Base-by-base conservation (phyloP, 2,888 invertebrate species). In the Eilema caniola region DNA sequence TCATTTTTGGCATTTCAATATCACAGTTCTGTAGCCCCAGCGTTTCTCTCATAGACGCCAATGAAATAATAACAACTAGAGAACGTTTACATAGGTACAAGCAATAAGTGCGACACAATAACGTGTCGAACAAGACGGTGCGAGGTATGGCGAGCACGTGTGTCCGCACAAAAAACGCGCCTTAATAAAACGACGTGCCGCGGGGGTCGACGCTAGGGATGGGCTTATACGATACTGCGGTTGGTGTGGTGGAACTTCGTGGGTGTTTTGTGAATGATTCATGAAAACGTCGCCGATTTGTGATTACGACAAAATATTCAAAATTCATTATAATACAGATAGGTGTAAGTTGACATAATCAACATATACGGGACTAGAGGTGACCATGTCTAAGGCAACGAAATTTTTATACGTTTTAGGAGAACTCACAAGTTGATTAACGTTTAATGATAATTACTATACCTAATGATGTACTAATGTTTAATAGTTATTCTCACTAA, bases 121-220 rank as follows among this genome's bases (percentile, higher is more conserved):
- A 76, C 78, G 74, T 83, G 81, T 81, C 61, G 79, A 79, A 83
- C 86, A 83, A 82, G 81, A 79, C 79, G 80, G 71, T 67, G 74
- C 89, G 91, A 89, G 90, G 94, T 90, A 89, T 93, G 95, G 92
- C 79, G 75, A 82, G 86, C 95, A 95, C 94, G 94, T 95, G 95
- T 94, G 93, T 77, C 83, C 88, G 90, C 89, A 93, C 93, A 95
- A 95, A 95, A 95, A 94, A 93, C 90, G 86, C 89, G 90, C 92
- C 92, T 93, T 93, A 92, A 92, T 93, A 94, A 93, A 92, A 93
- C 92, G 93, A 90, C 86, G 89, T 92, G 92, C 90, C 90, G 92
- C 89, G 91, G 92, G 92, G 91, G 91, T 87, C 89, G 88, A 60
- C 72, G 24, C 24, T 86, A 91, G 90, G 80, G 90, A 83, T 75